phyloP scores from a whole-genome alignment of 2,797 vertebrate species.

The Spinibarbus caldwelli region DNA sequence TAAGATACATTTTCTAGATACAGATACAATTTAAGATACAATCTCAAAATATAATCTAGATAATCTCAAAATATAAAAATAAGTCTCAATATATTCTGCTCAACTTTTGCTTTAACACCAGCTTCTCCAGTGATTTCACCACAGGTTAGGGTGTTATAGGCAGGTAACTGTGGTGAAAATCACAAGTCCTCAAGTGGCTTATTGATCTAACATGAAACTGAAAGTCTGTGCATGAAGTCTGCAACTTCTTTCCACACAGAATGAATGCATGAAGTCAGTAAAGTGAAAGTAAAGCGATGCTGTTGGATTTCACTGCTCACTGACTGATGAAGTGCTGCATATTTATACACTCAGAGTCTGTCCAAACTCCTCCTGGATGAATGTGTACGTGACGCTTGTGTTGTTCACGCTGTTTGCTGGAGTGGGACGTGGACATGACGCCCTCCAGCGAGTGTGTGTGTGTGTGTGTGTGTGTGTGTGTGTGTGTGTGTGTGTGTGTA shows the following conservation, averaged over 20 bases:
- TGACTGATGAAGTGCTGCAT: slow-evolving; percentile 16
- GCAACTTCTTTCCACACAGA: neutral
- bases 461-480: neutral
- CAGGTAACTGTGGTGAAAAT: neutral
- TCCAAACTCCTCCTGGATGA: neutral
- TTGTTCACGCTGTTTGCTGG: slow-evolving; percentile 19
- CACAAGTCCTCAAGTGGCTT: neutral
- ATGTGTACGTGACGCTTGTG: neutral
- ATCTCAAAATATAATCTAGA: neutral
- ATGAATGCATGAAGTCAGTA: neutral
- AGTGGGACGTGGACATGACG: slow-evolving; percentile 5
- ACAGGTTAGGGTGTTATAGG: neutral
- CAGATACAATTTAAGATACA: too few relatives aligned
- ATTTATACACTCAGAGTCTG: slow-evolving; percentile 14
- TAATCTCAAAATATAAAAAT: neutral
- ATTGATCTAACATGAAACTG: neutral
- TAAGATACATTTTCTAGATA: too few relatives aligned
- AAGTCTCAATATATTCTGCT: neutral
- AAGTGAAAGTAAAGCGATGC: slow-evolving; percentile 4
- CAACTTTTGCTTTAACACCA: neutral
- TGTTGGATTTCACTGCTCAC: slow-evolving; percentile 1
- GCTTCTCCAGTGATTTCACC: too few relatives aligned
- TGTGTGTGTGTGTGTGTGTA: neutral
- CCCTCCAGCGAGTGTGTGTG: neutral
- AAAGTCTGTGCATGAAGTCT: neutral